Conservation (phyloP, 2,797 vertebrate species). For the Poeciliopsis infans region DNA sequence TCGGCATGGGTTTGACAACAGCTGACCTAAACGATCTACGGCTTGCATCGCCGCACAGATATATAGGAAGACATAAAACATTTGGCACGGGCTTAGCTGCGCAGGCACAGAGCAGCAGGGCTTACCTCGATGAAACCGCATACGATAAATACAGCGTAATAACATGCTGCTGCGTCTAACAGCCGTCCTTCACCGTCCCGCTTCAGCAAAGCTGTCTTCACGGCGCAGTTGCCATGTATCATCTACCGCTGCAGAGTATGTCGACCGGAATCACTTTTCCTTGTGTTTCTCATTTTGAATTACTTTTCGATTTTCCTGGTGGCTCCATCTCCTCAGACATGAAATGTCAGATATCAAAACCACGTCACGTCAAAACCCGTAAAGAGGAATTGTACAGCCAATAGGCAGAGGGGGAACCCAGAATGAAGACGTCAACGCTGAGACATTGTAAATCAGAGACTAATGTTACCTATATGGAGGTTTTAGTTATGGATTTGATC, state of each 20-base stretch:
- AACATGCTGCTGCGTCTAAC: slow-evolving; percentile 28
- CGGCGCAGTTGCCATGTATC: slow-evolving; percentile 14
- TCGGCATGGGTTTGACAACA: slow-evolving; percentile 64
- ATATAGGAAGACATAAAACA: slow-evolving; percentile 49
- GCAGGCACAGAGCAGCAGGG: slow-evolving; percentile 1
- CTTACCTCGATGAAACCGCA: slow-evolving; percentile 11
- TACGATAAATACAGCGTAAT: slow-evolving; percentile 48
- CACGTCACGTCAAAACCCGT: slow-evolving; percentile 27
- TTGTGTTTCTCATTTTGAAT: too few species aligned
- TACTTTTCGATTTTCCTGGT: slow-evolving; percentile 26
- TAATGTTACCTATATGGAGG: slow-evolving; percentile 47
- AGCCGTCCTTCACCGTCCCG: slow-evolving; percentile 21
- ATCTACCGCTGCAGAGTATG: slow-evolving; percentile 34
- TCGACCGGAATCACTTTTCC: slow-evolving; percentile 45
- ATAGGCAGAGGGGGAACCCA: background rate
- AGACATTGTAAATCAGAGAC: slow-evolving; percentile 38
- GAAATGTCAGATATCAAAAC: slow-evolving; percentile 32
- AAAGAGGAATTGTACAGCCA: slow-evolving; percentile 25
- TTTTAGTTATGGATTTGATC: background rate
- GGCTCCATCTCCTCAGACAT: slow-evolving; percentile 48
- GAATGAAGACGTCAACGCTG: slow-evolving; percentile 45
- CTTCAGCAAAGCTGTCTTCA: slow-evolving; percentile 33
- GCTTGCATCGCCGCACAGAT: slow-evolving; percentile 37
- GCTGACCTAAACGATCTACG: slow-evolving; percentile 61
- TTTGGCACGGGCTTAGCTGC: slow-evolving; percentile 22